A percentile compares a stretch with the other conserved stretches of the same genome.
Evolutionary conservation across 1,140 invertebrate genomes (phyloP).

Genomic region (Drosophila pallidifrons): DNA sequence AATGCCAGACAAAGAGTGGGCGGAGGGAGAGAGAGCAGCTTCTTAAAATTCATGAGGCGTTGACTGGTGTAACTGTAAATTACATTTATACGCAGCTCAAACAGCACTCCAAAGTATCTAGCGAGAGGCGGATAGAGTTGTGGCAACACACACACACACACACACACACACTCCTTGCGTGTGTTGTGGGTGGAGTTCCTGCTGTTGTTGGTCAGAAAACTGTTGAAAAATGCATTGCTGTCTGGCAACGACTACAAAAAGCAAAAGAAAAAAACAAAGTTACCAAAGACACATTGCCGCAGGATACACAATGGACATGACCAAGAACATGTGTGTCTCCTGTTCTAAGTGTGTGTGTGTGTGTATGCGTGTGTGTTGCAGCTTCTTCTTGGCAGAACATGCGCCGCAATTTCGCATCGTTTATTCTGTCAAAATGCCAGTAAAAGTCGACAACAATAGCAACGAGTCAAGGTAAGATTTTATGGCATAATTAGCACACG

Average conservation of each 20-base stretch:
- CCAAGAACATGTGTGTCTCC: constrained; percentile 22
- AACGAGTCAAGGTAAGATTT: constrained; percentile 18
- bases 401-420: constrained; percentile 34
- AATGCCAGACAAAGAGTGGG: neutral
- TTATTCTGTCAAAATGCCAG: constrained; percentile 14
- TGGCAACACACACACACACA: constrained; percentile 6
- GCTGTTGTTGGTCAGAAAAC: constrained; percentile 36
- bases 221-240: constrained; percentile 48
- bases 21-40: constrained; percentile 33
- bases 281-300: constrained; percentile 7
- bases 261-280: too few species aligned
- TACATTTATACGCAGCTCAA: constrained; percentile 80
- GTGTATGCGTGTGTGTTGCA: constrained; percentile 7
- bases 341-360: neutral
- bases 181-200: constrained; percentile 16
- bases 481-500: constrained; percentile 71
- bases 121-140: constrained; percentile 25
- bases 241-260: neutral
- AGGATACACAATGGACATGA: constrained; percentile 32
- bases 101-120: constrained; percentile 66
- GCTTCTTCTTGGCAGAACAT: constrained; percentile 26
- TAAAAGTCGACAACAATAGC: constrained; percentile 20
- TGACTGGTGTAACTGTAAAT: constrained; percentile 75
- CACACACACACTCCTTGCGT: constrained; percentile 3
- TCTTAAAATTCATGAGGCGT: constrained; percentile 81